Evolutionary conservation across 2,797 vertebrate species (phyloP).

Genomic region (Xyrichtys novacula): DNA sequence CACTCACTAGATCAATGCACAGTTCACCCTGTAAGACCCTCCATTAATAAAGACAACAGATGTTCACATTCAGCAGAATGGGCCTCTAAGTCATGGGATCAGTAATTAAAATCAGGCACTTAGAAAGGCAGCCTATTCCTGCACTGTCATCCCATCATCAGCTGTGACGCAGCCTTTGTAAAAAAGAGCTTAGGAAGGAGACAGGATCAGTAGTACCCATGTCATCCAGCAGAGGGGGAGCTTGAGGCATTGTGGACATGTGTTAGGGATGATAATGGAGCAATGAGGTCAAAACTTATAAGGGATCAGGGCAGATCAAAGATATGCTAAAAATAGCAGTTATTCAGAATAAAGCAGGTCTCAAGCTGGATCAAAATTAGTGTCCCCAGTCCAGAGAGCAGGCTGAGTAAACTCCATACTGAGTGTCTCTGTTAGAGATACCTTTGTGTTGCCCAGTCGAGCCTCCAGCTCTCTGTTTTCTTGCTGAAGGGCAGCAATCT

Average conservation of each 20-base stretch:
- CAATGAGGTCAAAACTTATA: not conserved
- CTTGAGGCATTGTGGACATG: conserved; percentile 40
- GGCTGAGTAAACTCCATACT: not conserved
- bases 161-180: conserved; percentile 69
- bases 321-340: not conserved
- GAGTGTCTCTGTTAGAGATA: conserved; percentile 63
- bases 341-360: not conserved
- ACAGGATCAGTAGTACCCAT: conserved; percentile 50
- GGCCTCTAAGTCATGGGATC: conserved; percentile 36
- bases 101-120: conserved; percentile 68
- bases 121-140: conserved; percentile 64
- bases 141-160: conserved; percentile 69
- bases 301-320: not conserved
- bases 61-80: conserved; percentile 52
- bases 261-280: not conserved
- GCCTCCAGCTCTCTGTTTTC: conserved; percentile 91
- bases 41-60: conserved; percentile 53
- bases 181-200: conserved; percentile 53
- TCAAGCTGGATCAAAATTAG: not conserved
- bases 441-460: conserved; percentile 87
- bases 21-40: conserved; percentile 22
- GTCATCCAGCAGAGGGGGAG: conserved; percentile 76
- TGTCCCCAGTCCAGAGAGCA: not conserved
- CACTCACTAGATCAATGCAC: conserved; percentile 23
- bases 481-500: conserved; percentile 92